A percentile compares a stretch with the other conserved stretches of the same genome.
Conservation (phyloP, 2,797 vertebrate genomes). For the Podargus strigoides region DNA sequence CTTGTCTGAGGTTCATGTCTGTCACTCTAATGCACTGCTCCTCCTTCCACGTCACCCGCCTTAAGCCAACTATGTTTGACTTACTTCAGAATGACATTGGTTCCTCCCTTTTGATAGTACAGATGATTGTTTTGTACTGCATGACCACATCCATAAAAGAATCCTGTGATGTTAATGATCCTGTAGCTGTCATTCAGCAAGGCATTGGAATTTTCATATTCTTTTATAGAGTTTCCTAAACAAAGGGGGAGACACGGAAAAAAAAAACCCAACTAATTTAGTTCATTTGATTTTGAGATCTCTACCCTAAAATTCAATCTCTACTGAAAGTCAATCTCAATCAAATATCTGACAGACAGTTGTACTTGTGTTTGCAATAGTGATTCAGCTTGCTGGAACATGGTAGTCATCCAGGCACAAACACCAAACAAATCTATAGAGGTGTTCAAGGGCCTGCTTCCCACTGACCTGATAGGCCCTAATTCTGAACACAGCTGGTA, state of each 20-base stretch:
- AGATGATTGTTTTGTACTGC: constrained; percentile 84
- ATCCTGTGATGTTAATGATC: constrained; percentile 79
- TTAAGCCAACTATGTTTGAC: background rate
- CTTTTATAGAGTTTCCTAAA: constrained; percentile 84
- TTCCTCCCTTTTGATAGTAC: constrained; percentile 91
- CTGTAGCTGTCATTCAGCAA: constrained; percentile 81
- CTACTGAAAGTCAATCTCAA: background rate
- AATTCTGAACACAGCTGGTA: background rate
- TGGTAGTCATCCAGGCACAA: background rate
- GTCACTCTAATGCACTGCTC: background rate
- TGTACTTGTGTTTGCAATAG: background rate
- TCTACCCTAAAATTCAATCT: background rate
- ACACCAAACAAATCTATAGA: background rate
- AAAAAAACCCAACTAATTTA: background rate
- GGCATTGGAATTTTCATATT: constrained; percentile 81
- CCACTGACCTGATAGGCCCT: background rate
- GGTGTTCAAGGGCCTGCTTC: background rate
- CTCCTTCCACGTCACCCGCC: background rate
- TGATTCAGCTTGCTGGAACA: background rate
- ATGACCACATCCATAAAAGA: constrained; percentile 92
- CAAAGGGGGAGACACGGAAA: background rate
- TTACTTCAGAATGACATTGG: constrained; percentile 85
- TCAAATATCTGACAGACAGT: background rate
- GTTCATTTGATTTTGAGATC: background rate
- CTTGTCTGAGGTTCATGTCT: background rate